phyloP scores from a whole-genome alignment of 2,888 invertebrate species.

The Pseudococcus longispinus region DNA sequence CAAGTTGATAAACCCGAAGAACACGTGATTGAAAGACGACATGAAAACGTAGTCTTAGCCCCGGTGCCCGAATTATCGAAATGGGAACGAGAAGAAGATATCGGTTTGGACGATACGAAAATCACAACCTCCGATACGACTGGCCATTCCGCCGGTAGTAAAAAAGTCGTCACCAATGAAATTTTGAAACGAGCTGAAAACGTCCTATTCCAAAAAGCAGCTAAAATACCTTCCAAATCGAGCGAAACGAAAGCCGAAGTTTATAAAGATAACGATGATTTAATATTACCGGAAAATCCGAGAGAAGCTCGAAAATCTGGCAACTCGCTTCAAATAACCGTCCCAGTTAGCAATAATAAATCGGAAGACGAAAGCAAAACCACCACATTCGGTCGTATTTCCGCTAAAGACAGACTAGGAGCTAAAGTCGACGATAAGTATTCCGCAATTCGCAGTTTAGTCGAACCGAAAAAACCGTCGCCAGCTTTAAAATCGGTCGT shows the following conservation, averaged over 20 bases:
- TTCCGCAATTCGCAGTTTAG: constrained; percentile 20
- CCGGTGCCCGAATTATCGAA: constrained; percentile 80
- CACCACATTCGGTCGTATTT: constrained; percentile 62
- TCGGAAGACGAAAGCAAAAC: constrained; percentile 64
- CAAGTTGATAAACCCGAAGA: constrained; percentile 54
- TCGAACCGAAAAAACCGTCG: constrained; percentile 45
- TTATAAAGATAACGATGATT: constrained; percentile 62
- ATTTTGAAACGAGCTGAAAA: constrained; percentile 91
- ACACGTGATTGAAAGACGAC: constrained; percentile 58
- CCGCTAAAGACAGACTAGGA: constrained; percentile 81
- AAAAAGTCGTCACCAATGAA: constrained; percentile 81
- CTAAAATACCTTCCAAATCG: constrained; percentile 63
- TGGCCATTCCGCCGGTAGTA: constrained; percentile 60
- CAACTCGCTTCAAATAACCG: constrained; percentile 61
- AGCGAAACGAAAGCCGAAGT: constrained; percentile 51
- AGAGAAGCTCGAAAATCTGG: constrained; percentile 60
- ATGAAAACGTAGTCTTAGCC: constrained; percentile 66
- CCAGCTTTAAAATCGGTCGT: constrained; percentile 16
- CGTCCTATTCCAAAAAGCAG: constrained; percentile 87
- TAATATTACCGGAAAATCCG: constrained; percentile 61
- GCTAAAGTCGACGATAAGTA: constrained; percentile 71
- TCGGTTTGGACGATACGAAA: constrained; percentile 61
- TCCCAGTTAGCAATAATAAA: constrained; percentile 58
- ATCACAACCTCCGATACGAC: constrained; percentile 56
- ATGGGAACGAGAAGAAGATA: constrained; percentile 83